Conservation (phyloP, 2,113 vertebrate species). For the Callopanchax toddi region DNA sequence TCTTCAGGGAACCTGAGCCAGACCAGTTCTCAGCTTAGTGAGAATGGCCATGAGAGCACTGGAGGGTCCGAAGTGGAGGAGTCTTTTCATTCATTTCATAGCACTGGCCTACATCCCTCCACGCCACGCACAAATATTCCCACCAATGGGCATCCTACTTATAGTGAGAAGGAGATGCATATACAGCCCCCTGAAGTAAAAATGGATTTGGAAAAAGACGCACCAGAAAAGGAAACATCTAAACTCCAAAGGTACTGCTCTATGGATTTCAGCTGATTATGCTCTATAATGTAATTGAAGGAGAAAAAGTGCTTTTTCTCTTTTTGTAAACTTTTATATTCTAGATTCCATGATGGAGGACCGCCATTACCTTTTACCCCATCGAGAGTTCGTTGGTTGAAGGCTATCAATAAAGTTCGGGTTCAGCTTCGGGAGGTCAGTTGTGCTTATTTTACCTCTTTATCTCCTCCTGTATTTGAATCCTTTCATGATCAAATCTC, state of each 20-base stretch:
- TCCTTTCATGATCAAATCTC: not conserved
- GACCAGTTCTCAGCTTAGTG: slow-evolving; percentile 92
- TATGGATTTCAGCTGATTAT: not conserved
- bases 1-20: slow-evolving; percentile 97
- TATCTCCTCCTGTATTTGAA: slow-evolving; percentile 1
- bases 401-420: slow-evolving; percentile 94
- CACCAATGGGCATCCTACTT: slow-evolving; percentile 68
- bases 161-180: slow-evolving; percentile 66
- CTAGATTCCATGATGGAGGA: slow-evolving; percentile 78
- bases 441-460: slow-evolving; percentile 5
- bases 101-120: slow-evolving; percentile 72
- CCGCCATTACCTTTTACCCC: slow-evolving; percentile 83
- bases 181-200: slow-evolving; percentile 66
- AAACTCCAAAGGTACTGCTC: slow-evolving; percentile 65
- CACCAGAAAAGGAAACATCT: slow-evolving; percentile 52
- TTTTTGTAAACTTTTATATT: slow-evolving; percentile 13
- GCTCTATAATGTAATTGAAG: not conserved
- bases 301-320: not conserved
- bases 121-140: slow-evolving; percentile 58
- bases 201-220: slow-evolving; percentile 51
- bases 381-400: slow-evolving; percentile 90
- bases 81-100: slow-evolving; percentile 83
- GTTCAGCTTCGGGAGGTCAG: slow-evolving; percentile 93
- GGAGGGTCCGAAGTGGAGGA: slow-evolving; percentile 85
- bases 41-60: slow-evolving; percentile 87